Conservation (phyloP, 2,113 vertebrate genomes). For the Mungos mungo region DNA sequence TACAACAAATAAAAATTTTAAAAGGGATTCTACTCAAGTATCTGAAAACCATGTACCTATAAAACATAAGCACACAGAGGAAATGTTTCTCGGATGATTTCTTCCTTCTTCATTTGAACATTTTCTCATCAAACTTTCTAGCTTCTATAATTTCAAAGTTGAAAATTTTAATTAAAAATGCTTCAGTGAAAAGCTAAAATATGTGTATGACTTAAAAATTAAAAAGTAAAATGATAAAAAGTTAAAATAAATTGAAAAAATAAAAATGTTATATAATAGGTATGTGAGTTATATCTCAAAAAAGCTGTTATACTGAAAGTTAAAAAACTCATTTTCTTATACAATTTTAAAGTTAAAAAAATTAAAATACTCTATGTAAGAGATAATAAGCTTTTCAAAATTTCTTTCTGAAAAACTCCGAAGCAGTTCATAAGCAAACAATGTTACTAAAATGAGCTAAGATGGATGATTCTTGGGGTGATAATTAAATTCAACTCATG, state of each 20-base stretch:
- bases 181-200: slow-evolving; percentile 4
- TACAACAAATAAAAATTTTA: slow-evolving; percentile 6
- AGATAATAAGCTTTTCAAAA: slow-evolving; percentile 27
- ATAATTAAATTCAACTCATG: slow-evolving; percentile 76
- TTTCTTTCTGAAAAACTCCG: slow-evolving; percentile 48
- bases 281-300: slow-evolving; percentile 31
- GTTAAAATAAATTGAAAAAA: background rate
- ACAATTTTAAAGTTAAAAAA: slow-evolving; percentile 8
- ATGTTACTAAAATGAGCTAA: slow-evolving; percentile 69
- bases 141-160: slow-evolving; percentile 2
- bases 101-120: background rate
- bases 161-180: slow-evolving; percentile 44
- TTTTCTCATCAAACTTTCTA: background rate
- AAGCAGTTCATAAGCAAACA: slow-evolving; percentile 56
- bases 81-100: background rate
- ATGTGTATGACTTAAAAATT: background rate
- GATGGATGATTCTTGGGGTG: slow-evolving; percentile 53
- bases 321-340: slow-evolving; percentile 48
- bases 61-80: background rate
- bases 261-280: background rate
- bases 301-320: background rate
- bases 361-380: slow-evolving; percentile 44
- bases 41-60: background rate
- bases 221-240: slow-evolving; percentile 20
- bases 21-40: background rate